Evolutionary conservation across 1,140 invertebrate species (phyloP).

Genomic region (Drosophila ohnishii): DNA sequence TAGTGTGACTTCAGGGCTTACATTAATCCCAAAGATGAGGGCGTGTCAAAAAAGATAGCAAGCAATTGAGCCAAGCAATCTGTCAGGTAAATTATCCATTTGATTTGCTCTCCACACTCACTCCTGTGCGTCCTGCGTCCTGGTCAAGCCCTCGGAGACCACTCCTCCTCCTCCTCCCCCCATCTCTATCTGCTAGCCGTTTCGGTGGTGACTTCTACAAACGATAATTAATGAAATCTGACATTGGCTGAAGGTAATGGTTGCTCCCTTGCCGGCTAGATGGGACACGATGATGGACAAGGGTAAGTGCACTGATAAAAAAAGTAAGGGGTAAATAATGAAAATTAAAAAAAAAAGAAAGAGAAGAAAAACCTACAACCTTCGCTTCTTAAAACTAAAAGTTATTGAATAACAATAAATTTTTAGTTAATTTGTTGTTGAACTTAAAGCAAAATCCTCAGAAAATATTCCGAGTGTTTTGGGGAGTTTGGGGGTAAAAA

Average conservation of each 20-base stretch:
- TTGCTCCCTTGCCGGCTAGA: conserved; percentile 18
- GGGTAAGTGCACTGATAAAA: conserved; percentile 8
- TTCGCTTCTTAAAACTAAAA: no score
- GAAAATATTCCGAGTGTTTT: background rate
- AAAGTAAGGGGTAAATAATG: background rate
- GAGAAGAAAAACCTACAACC: background rate
- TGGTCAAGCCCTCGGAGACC: background rate
- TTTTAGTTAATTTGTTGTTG: background rate
- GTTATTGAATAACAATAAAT: no score
- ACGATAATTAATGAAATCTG: conserved; percentile 82
- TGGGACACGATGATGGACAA: conserved; percentile 13
- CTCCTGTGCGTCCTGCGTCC: conserved; percentile 9
- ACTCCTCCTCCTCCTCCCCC: no score
- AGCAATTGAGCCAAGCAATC: conserved; percentile 14
- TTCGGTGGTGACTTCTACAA: conserved; percentile 75
- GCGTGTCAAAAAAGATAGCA: background rate
- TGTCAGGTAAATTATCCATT: conserved; percentile 62
- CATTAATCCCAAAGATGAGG: background rate
- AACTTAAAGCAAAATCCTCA: background rate
- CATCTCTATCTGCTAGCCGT: background rate
- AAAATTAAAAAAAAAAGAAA: background rate
- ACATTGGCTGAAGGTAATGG: conserved; percentile 52
- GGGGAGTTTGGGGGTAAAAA: background rate
- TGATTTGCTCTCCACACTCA: conserved; percentile 50
- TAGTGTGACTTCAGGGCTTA: background rate